Evolutionary conservation across 2,888 invertebrate species (phyloP).

Genomic region (Arctia plantaginis): DNA sequence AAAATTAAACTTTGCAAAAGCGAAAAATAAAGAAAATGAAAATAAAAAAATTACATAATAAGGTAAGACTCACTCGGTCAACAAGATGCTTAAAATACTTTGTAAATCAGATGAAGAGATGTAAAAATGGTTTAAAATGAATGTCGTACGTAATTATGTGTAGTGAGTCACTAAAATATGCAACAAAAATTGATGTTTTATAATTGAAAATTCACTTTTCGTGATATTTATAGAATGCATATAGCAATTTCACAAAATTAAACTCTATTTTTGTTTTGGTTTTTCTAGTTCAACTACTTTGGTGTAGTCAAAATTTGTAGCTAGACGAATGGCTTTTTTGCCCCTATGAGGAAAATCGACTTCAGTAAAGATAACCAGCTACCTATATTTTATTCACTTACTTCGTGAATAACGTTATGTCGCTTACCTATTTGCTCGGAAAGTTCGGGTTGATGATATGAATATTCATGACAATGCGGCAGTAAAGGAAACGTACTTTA

Average conservation of each 20-base stretch:
- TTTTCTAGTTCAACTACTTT: background rate
- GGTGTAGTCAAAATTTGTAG: background rate
- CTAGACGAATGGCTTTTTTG: background rate
- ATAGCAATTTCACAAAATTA: background rate
- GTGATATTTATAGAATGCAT: too few relatives aligned
- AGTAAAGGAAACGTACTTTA: slow-evolving; percentile 65
- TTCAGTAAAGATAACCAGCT: slow-evolving; percentile 46
- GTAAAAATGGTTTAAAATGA: background rate
- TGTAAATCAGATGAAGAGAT: background rate
- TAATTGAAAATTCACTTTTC: too few relatives aligned
- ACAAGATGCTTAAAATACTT: background rate
- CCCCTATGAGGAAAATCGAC: slow-evolving; percentile 36
- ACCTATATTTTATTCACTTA: slow-evolving; percentile 52
- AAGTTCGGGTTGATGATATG: slow-evolving; percentile 60
- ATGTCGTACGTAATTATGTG: background rate
- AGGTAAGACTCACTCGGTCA: background rate
- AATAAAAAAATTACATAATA: background rate
- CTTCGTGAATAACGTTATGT: slow-evolving; percentile 54
- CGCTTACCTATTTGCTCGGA: slow-evolving; percentile 53
- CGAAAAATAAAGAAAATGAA: background rate
- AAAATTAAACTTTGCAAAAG: background rate
- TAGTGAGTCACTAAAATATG: background rate
- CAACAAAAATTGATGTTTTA: background rate
- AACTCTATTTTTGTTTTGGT: background rate
- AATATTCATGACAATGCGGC: slow-evolving; percentile 64